These are phyloP conservation scores for Agelaius phoeniceus DNA, from an alignment of 2,113 vertebrate genomes.

Conservation along the genomic window DNA sequence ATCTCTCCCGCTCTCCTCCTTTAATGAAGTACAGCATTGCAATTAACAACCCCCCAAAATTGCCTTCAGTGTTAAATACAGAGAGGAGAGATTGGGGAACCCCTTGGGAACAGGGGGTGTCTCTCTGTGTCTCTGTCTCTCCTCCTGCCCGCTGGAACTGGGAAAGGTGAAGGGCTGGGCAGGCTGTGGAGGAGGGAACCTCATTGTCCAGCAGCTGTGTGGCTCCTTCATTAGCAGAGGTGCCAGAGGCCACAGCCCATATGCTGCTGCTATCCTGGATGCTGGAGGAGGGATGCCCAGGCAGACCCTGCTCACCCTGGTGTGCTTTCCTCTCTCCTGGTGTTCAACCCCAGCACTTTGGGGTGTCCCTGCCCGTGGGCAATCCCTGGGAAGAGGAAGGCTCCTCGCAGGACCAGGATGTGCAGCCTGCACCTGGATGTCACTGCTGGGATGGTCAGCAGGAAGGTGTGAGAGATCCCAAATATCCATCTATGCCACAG, in stretches of 20 bases:
- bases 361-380: background rate
- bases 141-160: background rate
- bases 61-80: slow-evolving; percentile 18
- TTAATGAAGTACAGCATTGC: slow-evolving; percentile 43
- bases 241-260: background rate
- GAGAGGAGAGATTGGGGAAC: slow-evolving; percentile 16
- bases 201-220: background rate
- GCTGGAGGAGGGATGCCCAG: background rate
- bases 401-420: background rate
- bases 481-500: rapidly evolving
- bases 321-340: background rate
- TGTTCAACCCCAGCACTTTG: background rate
- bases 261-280: background rate
- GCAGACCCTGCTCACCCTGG: rapidly evolving
- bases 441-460: background rate
- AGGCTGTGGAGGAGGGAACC: background rate
- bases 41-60: slow-evolving; percentile 36
- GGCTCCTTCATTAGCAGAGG: background rate
- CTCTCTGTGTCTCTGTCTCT: background rate
- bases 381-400: background rate
- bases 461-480: background rate
- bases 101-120: background rate
- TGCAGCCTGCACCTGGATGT: background rate
- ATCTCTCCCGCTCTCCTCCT: slow-evolving; percentile 19
- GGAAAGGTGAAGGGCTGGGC: background rate